Conservation (phyloP, 1,140 invertebrate species). For the Dufourea novaeangliae region DNA sequence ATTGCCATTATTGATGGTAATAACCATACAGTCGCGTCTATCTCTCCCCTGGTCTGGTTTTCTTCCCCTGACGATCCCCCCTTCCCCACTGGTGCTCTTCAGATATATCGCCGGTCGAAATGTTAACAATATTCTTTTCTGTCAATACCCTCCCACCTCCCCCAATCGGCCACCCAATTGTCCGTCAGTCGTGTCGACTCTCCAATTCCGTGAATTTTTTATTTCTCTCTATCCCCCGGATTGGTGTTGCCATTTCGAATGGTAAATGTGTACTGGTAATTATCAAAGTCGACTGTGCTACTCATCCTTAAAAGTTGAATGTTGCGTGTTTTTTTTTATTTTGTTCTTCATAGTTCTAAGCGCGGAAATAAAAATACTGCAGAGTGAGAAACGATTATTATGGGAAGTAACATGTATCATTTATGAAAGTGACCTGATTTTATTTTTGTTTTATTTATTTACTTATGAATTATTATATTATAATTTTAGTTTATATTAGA, state of each 20-base stretch:
- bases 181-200: slow-evolving; percentile 5
- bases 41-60: slow-evolving; percentile 34
- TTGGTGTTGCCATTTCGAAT: background rate
- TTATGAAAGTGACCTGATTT: too few species aligned
- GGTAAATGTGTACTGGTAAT: too few species aligned
- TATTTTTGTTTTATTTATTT: too few species aligned
- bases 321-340: too few species aligned
- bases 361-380: too few species aligned
- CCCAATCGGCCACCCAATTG: slow-evolving; percentile 21
- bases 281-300: too few species aligned
- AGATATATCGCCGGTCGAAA: slow-evolving; percentile 62
- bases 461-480: too few species aligned
- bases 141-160: slow-evolving; percentile 43
- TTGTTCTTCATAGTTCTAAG: too few species aligned
- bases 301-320: too few species aligned
- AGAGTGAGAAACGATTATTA: too few species aligned
- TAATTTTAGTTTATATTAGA: too few species aligned
- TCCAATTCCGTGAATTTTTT: slow-evolving; percentile 45
- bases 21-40: slow-evolving; percentile 78
- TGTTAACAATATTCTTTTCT: slow-evolving; percentile 65
- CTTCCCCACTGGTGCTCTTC: slow-evolving; percentile 43
- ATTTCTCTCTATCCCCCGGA: slow-evolving; percentile 14
- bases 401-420: too few species aligned
- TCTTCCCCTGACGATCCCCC: slow-evolving; percentile 48
- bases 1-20: slow-evolving; percentile 82